Evolutionary conservation across 2,888 invertebrate species (phyloP).

Genomic region (Arge pagana): DNA sequence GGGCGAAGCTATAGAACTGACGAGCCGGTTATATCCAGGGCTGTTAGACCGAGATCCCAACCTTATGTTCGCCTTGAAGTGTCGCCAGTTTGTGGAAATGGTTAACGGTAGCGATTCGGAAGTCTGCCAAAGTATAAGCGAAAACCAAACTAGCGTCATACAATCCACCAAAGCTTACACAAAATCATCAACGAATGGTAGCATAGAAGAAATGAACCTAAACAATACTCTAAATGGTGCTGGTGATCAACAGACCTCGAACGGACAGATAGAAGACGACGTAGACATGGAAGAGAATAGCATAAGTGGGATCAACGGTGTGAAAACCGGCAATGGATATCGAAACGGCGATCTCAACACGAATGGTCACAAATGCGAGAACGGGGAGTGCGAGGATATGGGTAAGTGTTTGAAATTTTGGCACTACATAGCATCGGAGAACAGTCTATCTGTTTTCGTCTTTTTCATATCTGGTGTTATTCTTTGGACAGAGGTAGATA

Average conservation of each 20-base stretch:
- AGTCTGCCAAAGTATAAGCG: conserved; percentile 53
- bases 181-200: conserved; percentile 48
- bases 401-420: conserved; percentile 70
- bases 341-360: conserved; percentile 63
- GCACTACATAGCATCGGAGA: neutral
- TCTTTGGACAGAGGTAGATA: conserved; percentile 60
- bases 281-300: conserved; percentile 64
- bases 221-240: conserved; percentile 61
- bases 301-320: conserved; percentile 55
- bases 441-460: conserved; percentile 1
- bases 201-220: conserved; percentile 62
- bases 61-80: conserved; percentile 93
- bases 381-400: conserved; percentile 73
- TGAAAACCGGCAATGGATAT: conserved; percentile 61
- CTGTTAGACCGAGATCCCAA: conserved; percentile 89
- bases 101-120: conserved; percentile 88
- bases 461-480: conserved; percentile 26
- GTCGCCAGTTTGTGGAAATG: conserved; percentile 99
- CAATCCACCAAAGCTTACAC: conserved; percentile 71
- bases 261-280: conserved; percentile 57
- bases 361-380: conserved; percentile 63
- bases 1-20: conserved; percentile 93
- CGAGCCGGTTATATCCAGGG: conserved; percentile 89
- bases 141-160: conserved; percentile 77
- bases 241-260: conserved; percentile 53